Conservation (phyloP, 2,797 vertebrate genomes). For the Esox lucius region DNA sequence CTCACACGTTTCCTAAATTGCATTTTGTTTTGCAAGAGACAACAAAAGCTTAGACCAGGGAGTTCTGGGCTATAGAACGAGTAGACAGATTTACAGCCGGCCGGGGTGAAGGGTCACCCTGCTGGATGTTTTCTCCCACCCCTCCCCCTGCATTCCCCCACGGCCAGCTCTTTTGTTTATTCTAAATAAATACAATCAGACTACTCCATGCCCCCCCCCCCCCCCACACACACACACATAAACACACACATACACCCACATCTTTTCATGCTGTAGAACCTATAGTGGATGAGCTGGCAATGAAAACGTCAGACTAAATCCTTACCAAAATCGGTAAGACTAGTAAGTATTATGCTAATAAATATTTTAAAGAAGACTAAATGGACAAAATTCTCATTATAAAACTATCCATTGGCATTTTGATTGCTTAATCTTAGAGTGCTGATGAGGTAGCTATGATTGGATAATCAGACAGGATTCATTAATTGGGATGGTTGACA, state of each 20-base stretch:
- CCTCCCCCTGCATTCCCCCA: conserved; percentile 70
- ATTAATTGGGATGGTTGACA: background rate
- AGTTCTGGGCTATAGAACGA: conserved; percentile 57
- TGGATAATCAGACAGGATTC: background rate
- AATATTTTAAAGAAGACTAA: background rate
- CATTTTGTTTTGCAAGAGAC: conserved; percentile 2
- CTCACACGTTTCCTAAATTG: background rate
- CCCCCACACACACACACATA: conserved; percentile 6
- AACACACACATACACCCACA: background rate
- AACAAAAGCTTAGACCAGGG: background rate
- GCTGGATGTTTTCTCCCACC: conserved; percentile 77
- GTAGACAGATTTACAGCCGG: conserved; percentile 78
- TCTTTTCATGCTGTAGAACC: background rate
- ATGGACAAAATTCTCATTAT: background rate
- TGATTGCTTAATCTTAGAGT: background rate
- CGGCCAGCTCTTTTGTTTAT: conserved; percentile 72
- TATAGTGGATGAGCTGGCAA: background rate
- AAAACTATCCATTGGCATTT: background rate
- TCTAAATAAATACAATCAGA: conserved; percentile 75
- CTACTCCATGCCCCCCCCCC: conserved; percentile 31
- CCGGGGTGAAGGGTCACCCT: conserved; percentile 69
- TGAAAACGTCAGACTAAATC: background rate
- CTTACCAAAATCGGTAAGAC: background rate
- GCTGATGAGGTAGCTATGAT: background rate
- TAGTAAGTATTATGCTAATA: background rate